phyloP scores from a whole-genome alignment of 2,888 invertebrate species.

The Torymus auratus region DNA sequence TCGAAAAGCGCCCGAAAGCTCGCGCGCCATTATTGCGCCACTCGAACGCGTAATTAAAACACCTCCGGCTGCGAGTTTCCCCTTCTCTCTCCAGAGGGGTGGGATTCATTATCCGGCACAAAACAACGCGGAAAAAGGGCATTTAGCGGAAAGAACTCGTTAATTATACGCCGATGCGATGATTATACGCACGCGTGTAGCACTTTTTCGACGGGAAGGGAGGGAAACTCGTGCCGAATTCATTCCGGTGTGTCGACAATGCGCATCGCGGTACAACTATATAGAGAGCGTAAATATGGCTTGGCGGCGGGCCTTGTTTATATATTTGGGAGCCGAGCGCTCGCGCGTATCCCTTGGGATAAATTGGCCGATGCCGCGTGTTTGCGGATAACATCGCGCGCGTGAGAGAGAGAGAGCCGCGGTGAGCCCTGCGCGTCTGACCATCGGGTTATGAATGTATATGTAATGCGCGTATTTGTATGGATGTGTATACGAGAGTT shows the following conservation, averaged over 20 bases:
- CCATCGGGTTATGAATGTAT: no score
- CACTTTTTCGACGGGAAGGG: no score
- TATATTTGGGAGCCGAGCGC: background rate
- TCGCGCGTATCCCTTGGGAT: conserved; percentile 71
- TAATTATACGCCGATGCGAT: no score
- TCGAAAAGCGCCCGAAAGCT: no score
- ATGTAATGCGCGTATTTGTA: no score
- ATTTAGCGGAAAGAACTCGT: no score
- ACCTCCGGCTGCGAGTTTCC: background rate
- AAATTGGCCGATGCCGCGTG: conserved; percentile 75
- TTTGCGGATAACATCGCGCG: conserved; percentile 74
- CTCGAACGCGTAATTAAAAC: conserved; percentile 20
- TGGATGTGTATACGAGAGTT: no score
- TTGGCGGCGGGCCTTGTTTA: no score
- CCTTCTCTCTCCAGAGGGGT: no score
- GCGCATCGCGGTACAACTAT: background rate
- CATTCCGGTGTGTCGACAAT: conserved; percentile 21
- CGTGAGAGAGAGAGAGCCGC: background rate
- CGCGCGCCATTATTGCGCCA: no score
- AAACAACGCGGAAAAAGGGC: conserved; percentile 3
- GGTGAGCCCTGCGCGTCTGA: background rate
- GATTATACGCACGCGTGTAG: no score
- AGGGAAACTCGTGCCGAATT: conserved; percentile 19
- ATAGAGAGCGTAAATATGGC: no score
- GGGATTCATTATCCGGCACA: conserved; percentile 12